These are phyloP conservation scores for Cynopterus brachyotis DNA, from an alignment of 2,113 vertebrate species.

Conservation along the genomic window DNA sequence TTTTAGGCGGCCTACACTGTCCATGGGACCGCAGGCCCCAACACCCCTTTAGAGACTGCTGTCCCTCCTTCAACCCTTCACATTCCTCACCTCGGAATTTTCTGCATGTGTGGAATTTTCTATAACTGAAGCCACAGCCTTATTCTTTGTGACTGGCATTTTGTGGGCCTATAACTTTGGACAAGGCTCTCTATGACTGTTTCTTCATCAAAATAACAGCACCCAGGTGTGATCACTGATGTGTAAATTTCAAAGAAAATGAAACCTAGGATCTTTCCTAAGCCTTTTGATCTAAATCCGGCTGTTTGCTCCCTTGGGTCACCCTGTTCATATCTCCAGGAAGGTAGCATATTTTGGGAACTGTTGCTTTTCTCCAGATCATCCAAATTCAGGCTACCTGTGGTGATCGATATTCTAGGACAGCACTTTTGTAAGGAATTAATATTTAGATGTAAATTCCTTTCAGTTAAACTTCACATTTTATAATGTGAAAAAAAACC, in stretches of 20 bases:
- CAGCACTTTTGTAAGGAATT: background rate
- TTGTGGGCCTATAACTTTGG: background rate
- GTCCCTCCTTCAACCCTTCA: background rate
- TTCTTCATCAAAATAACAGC: background rate
- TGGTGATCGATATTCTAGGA: background rate
- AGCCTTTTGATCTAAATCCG: background rate
- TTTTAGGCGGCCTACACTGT: background rate
- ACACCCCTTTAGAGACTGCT: rapidly evolving
- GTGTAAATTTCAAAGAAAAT: background rate
- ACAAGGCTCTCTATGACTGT: background rate
- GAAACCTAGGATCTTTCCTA: too few relatives aligned
- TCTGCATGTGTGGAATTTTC: background rate
- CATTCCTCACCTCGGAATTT: background rate
- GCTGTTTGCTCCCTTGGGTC: background rate
- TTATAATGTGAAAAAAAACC: background rate
- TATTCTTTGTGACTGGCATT: background rate
- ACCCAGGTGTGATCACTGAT: background rate
- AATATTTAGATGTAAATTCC: background rate
- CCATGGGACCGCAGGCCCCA: background rate
- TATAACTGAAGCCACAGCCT: background rate
- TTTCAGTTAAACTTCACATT: background rate
- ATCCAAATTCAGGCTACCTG: background rate
- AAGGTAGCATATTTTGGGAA: background rate
- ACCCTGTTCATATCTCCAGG: background rate
- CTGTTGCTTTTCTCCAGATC: background rate